phyloP scores from a whole-genome alignment of 1,140 invertebrate genomes.

The Elymnias hypermnestra region DNA sequence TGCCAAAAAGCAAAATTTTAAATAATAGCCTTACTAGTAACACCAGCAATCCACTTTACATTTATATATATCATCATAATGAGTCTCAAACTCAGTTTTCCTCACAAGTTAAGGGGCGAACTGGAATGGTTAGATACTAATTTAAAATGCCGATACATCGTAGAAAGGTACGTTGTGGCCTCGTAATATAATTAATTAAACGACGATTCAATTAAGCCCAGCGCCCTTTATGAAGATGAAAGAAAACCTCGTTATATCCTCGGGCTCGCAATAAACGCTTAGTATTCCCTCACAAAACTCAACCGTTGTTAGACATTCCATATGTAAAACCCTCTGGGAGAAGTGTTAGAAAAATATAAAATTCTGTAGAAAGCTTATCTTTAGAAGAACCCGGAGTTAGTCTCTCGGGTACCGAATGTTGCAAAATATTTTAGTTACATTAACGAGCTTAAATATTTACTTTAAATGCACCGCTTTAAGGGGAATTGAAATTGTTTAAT shows the following conservation, averaged over 20 bases:
- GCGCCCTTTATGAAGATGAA: slow-evolving; percentile 30
- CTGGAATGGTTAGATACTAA: too few relatives aligned
- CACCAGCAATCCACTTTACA: too few relatives aligned
- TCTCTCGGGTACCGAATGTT: slow-evolving; percentile 60
- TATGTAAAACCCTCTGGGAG: slow-evolving; percentile 58
- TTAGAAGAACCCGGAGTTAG: slow-evolving; percentile 42
- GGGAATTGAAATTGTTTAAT: too few relatives aligned
- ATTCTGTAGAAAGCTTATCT: slow-evolving; percentile 62
- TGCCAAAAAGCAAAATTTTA: too few relatives aligned
- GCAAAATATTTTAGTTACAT: slow-evolving; percentile 70
- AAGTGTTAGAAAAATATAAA: slow-evolving; percentile 70
- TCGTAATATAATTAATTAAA: too few relatives aligned
- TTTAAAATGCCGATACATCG: too few relatives aligned
- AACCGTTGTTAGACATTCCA: slow-evolving; percentile 44
- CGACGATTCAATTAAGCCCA: slow-evolving; percentile 29
- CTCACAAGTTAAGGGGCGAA: too few relatives aligned
- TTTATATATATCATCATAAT: too few relatives aligned
- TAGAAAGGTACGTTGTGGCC: too few relatives aligned
- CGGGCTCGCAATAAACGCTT: slow-evolving; percentile 35
- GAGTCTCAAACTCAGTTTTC: too few relatives aligned
- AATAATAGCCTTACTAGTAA: too few relatives aligned
- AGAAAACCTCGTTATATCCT: slow-evolving; percentile 30
- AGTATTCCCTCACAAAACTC: slow-evolving; percentile 46
- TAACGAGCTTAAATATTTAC: slow-evolving; percentile 69
- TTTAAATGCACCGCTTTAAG: slow-evolving; percentile 49